Evolutionary conservation across 2,113 vertebrate genomes (phyloP).

Genomic region (Stomatorhinus ivindoensis): DNA sequence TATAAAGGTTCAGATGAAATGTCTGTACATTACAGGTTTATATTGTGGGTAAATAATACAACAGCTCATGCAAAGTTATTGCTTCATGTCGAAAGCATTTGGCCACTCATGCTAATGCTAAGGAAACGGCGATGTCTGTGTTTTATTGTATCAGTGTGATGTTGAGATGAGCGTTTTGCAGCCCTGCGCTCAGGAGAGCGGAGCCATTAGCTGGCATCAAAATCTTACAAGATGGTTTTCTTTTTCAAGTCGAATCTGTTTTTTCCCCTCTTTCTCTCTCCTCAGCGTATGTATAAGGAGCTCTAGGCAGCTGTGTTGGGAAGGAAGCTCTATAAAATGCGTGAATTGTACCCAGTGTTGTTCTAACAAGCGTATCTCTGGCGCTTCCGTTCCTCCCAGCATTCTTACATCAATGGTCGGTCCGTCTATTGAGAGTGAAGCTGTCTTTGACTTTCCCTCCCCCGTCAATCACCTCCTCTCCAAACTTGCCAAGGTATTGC

Average conservation of each 20-base stretch:
- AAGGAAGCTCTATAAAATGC: neutral
- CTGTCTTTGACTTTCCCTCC: constrained; percentile 51
- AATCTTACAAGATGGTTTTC: neutral
- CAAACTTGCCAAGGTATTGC: constrained; percentile 66
- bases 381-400: constrained; percentile 29
- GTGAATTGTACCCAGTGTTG: neutral
- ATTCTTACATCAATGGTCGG: constrained; percentile 51
- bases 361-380: neutral
- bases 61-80: neutral
- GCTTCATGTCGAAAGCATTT: neutral
- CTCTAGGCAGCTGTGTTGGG: neutral
- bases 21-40: neutral
- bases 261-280: neutral
- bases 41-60: neutral
- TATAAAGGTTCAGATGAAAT: neutral
- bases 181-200: neutral
- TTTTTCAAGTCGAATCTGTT: neutral
- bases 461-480: constrained; percentile 66
- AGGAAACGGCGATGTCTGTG: neutral
- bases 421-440: constrained; percentile 49
- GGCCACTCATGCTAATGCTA: neutral
- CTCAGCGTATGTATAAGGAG: neutral
- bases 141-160: neutral
- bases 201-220: neutral
- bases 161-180: neutral